Base-by-base conservation (phyloP, 2,113 vertebrate species). In the Eclectus roratus region DNA sequence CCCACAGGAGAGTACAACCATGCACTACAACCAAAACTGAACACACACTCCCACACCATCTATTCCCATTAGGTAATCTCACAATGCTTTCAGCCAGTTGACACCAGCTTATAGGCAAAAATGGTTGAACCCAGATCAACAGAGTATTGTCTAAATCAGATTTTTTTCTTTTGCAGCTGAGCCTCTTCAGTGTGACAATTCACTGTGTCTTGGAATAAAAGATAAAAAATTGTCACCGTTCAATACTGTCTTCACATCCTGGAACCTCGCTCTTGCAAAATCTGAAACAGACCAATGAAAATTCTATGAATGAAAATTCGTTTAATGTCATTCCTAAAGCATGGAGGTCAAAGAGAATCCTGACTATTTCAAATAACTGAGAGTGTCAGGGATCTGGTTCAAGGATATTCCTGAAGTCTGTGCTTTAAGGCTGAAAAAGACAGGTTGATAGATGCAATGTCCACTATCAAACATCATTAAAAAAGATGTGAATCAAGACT, bases 251-350 rank as follows among this genome's bases (percentile, higher is more conserved):
- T 98, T 99, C 98, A 99, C 99, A 99, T 99, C 96, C 99, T 98
- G 39, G 99, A 99, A 73, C 99, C 99, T 72, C 99, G 98, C 93
- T 99, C 99, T 98, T 99, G 99, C 97, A 99, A 98, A 98, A 99
- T 99, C 99, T 99, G 98, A 80, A 98, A 97, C 29, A 97, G 80
- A 95, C 7, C 37, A 94, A 81, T 25, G 91, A 85, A 80, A 64
- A 91, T 65, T 52, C 86, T 33, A 53, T 80, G 70, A 91, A 79
- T 89, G 35, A 87, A 82, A 81, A 89, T 94, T 44, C 43, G 1
- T 35, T 85, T 56, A 83, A 4, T 27, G 55, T 87, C 65, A 81
- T 92, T 92, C 56, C 80, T 81, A 77, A 83, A 84, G 35, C 56
- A 53, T 10, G 50, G 47, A 90, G 55, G 11, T 93, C 49, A 72